phyloP scores from a whole-genome alignment of 2,888 invertebrate genomes.

The Dorcus parallelipipedus region DNA sequence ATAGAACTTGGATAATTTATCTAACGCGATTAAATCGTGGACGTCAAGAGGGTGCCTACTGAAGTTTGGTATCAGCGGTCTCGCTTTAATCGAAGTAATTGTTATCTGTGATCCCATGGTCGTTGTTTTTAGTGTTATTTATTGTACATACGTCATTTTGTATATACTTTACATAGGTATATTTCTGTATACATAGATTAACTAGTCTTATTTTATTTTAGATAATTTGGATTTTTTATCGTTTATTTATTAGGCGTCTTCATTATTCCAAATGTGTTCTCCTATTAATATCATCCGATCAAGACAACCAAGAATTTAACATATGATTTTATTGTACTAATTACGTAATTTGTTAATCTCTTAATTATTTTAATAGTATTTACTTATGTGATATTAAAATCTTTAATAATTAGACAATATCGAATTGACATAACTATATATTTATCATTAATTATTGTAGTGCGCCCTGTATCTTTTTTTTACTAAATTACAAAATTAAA shows the following conservation, averaged over 20 bases:
- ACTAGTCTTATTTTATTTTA: not conserved
- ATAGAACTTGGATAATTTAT: slow-evolving; percentile 41
- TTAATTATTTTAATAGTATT: slow-evolving; percentile 3
- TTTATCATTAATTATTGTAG: no score
- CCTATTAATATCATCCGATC: not conserved
- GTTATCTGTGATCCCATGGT: no score
- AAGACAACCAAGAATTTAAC: slow-evolving; percentile 13
- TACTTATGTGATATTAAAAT: slow-evolving; percentile 5
- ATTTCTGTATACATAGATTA: not conserved
- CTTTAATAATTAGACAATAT: not conserved
- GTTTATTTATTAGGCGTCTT: no score
- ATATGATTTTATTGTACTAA: slow-evolving; percentile 4
- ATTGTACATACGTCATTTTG: not conserved
- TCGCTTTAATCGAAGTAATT: no score
- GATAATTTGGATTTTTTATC: not conserved
- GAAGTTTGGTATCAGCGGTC: no score
- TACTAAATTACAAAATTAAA: no score
- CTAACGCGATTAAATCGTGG: not conserved
- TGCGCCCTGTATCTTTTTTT: no score
- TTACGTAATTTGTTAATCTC: not conserved
- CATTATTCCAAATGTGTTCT: no score
- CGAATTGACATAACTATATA: no score
- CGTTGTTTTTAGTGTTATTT: no score
- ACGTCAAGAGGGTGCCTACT: no score
- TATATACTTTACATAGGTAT: not conserved